A percentile compares a stretch with the other conserved stretches of the same genome.
phyloP scores from a whole-genome alignment of 2,797 vertebrate species.

The Poecilia picta region DNA sequence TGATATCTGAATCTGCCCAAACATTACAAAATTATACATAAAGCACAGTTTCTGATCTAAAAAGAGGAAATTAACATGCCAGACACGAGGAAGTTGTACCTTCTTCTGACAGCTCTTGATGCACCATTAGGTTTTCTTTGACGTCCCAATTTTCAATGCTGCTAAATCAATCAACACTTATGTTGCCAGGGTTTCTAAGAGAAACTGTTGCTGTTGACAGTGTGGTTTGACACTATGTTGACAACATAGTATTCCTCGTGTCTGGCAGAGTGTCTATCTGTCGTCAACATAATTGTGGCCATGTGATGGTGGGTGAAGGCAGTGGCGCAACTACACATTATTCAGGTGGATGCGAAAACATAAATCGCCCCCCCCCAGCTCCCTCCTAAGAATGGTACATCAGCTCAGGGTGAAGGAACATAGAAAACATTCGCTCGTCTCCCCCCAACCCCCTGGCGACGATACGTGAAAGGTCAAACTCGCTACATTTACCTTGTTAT shows the following conservation, averaged over 20 bases:
- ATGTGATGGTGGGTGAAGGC: constrained; percentile 48
- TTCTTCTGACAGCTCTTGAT: neutral
- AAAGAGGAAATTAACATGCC: neutral
- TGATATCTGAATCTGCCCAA: too few species aligned
- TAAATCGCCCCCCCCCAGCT: too few species aligned
- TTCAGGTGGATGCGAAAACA: too few species aligned
- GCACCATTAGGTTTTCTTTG: constrained; percentile 6
- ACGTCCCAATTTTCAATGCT: constrained; percentile 10
- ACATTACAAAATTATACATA: too few species aligned
- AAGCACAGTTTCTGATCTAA: neutral
- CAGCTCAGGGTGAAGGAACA: too few species aligned
- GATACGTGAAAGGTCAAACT: too few species aligned
- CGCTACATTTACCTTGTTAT: too few species aligned
- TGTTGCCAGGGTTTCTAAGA: constrained; percentile 19
- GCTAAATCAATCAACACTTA: constrained; percentile 24
- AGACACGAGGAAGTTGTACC: neutral
- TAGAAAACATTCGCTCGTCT: too few species aligned
- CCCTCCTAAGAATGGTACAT: too few species aligned
- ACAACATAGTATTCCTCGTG: too few species aligned
- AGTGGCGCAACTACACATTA: too few species aligned
- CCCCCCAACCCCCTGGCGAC: too few species aligned
- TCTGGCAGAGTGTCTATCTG: constrained; percentile 19
- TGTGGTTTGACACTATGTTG: constrained; percentile 18
- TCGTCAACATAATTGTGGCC: constrained; percentile 43
- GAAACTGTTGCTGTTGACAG: neutral